Evolutionary conservation across 2,888 invertebrate genomes (phyloP), one percentile per base, ranked within the genome.

Genomic region (Lasioglossum calceatum): DNA sequence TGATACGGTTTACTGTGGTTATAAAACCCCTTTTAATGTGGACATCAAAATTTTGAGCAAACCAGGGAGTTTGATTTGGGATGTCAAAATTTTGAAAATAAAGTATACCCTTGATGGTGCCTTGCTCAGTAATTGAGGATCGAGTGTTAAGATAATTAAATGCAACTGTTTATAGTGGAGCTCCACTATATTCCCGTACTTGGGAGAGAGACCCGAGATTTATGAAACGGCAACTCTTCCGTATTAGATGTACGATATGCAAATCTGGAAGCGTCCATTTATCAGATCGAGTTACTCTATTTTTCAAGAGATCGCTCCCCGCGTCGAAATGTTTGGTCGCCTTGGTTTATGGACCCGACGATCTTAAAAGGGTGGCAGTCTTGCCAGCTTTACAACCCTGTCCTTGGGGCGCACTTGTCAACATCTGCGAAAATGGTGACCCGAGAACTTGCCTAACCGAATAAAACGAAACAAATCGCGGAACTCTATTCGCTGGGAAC

Each of bases 311-410:
- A 8, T 8, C 32, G 42, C 44, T 50, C 4, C 16, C 32, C 47
- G 47, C 32, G 32, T 73, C 73, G 50, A 73, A 50, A 73, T 73
- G 47, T 44, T 32, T 14, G 44, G 47, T 10, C 50, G 42, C 47
- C 32, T 73, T 32, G 32, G 47, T 73, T 50, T 73, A 50, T 36
- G 27, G 23, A 73, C 47, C 73, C 32, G 10, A 8, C 32, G 47
- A 47, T 23, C 47, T 19, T 73, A 50, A 32, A 73, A 73, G 58
- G 58, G 8, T 16, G 58, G 23, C 4, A 23, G 19, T 27, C 58
- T 61, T 16, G 39, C 39, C 32, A 14, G 36, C 36, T 76, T 76
- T 76, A 76, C 75, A 61, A 44, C 75, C 58, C 75, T 61, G 32
- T 42, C 42, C 75, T 39, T 16, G 42, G 58, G 14, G 58, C 16